Base-by-base conservation (phyloP, 2,113 vertebrate genomes). In the Pterocles gutturalis region DNA sequence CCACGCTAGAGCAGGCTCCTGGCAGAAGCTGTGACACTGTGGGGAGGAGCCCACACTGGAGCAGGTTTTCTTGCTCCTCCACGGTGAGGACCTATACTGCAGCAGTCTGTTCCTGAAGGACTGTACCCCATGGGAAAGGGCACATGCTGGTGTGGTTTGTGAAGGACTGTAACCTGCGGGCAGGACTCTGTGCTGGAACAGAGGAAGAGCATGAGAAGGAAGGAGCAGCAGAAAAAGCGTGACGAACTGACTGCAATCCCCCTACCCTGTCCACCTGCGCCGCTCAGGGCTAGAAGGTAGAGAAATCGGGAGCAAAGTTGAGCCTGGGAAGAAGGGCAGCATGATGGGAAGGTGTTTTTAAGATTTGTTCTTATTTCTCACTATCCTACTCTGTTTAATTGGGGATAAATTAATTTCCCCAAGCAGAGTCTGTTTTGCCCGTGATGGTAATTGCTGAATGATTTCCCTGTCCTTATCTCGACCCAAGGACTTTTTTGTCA, bases 41-140 rank as follows among this genome's bases (percentile, higher is more conserved):
- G 16, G 11, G 62, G 21, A 58, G 15, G 1, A 1, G 29, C 9
- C 14, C 41, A 36, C 0, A 1, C 19, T 54, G 12, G 12, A 48
- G 13, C 16, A 62, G 5, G 24, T n/a, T 80, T 77, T 29, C 66
- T 34, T 41, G 29, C 41, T n/a, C n/a, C n/a, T n/a, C n/a, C n/a
- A 48, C 26, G 9, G 14, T 41, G 9, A 4, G 14, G 14, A 17
- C 9, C 45, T 33, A 29, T 5, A 11, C 45, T 51, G 45, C 14
- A 83, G 54, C 45, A 71, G 31, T 22, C 43, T 10, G 3, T 21
- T 11, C 21, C 48, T 73, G 33, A 43, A 86, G 75, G 46, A 45
- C 31, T 60, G 45, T 17, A 84, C 28, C 38, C 38, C 17, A 4
- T 21, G 34, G 13, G 21, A 60, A 54, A 46, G 22, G 18, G 20